These are phyloP conservation scores for Hephaestus fuliginosus DNA, from an alignment of 2,797 vertebrate genomes.

Conservation along the genomic window DNA sequence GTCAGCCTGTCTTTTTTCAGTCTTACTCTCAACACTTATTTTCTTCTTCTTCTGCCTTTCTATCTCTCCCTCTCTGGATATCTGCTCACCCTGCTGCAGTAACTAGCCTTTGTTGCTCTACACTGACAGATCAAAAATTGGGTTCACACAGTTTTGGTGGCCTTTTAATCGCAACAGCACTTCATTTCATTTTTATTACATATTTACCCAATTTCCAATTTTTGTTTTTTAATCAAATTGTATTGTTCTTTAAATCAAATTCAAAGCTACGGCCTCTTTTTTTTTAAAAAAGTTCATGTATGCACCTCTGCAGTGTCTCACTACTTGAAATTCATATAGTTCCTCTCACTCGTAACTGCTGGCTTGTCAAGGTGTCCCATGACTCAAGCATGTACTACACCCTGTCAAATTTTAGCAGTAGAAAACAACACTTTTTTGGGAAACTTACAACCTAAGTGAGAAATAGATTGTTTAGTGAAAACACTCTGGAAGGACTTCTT, in stretches of 20 bases:
- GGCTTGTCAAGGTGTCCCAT: conserved; percentile 49
- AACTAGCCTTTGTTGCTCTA: conserved; percentile 33
- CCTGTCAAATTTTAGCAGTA: conserved; percentile 63
- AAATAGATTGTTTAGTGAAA: conserved; percentile 79
- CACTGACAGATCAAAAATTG: conserved; percentile 19
- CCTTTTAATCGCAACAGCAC: not conserved
- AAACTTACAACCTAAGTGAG: conserved; percentile 73
- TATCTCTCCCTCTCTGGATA: conserved; percentile 27
- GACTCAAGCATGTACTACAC: conserved; percentile 65
- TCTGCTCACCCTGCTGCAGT: conserved; percentile 16
- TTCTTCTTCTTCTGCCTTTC: not conserved
- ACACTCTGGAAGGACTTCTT: conserved; percentile 70
- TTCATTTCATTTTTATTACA: not conserved
- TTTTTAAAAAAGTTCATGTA: not conserved
- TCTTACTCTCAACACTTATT: conserved; percentile 34
- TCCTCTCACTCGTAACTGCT: conserved; percentile 27
- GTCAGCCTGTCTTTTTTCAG: conserved; percentile 44
- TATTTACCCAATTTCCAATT: not conserved
- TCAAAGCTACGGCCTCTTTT: not conserved
- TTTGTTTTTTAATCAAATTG: not conserved
- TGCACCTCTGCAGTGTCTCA: not conserved
- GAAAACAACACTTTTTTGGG: conserved; percentile 58
- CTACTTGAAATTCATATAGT: conserved; percentile 19
- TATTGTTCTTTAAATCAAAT: not conserved
- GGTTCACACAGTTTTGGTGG: not conserved